Base-by-base conservation (phyloP, 2,797 vertebrate genomes). In the Malurus splendens region DNA sequence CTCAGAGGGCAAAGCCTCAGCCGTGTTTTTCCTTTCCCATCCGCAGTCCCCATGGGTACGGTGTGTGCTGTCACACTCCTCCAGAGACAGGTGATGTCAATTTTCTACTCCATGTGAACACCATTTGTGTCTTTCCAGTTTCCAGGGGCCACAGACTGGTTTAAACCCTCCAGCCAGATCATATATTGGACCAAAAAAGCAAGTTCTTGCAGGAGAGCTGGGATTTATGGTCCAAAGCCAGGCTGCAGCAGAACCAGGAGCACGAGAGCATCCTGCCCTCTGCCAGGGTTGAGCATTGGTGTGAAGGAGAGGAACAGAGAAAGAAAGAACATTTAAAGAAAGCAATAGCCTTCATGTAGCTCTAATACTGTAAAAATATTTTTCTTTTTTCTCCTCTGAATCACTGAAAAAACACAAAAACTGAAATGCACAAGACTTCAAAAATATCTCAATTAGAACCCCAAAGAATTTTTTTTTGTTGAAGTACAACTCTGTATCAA, bases 261-360 rank as follows among this genome's bases (percentile, higher is more conserved):
- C 18, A 25, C 0, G 0, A 59, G 18, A 70, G 3, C 6, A 61
- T 59, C 32, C 39, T 28, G 6, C 4, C 33, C 7, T 52, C 50
- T 45, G 9, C 8, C 36, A 10, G 23, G 11, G 38, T 47, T 2
- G 32, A 48, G 19, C 19, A 30, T 3, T 3, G 3, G 7, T 39
- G 9, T n/a, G 47, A 30, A 55, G 36, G 6, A 18, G 32, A 38
- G 15, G 7, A 9, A 27, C 3, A 22, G 15, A 4, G 2, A 56
- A 74, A 71, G 11, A 6, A 74, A 86, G 10, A 50, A 3, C 4
- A 56, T 54, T 38, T 39, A 42, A 44, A 50, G 7, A 18, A 6
- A 19, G 12, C 33, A 78, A 61, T 36, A 52, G 22, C 24, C 20
- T 28, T 2, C 19, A 15, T 23, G 17, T 8, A 65, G 14, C 6